phyloP scores from a whole-genome alignment of 2,797 vertebrate species.

The Macroramphosus scolopax region DNA sequence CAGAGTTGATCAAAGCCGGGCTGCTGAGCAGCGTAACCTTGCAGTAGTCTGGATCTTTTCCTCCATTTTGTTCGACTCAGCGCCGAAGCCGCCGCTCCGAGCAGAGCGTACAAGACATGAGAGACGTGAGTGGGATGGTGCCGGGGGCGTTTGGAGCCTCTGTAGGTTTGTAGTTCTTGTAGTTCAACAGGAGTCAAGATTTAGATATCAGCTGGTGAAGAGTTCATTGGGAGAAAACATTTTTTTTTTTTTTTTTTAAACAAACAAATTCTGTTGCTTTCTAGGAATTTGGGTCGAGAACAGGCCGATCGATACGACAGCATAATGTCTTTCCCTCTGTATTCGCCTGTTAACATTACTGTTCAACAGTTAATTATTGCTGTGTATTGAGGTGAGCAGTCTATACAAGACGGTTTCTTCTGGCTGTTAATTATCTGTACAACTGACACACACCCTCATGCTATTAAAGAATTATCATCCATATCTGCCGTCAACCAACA shows the following conservation, averaged over 20 bases:
- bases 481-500: too few relatives aligned
- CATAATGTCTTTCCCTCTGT: too few relatives aligned
- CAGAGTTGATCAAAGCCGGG: conserved; percentile 60
- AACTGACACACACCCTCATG: too few relatives aligned
- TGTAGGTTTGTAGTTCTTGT: too few relatives aligned
- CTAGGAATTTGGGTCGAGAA: too few relatives aligned
- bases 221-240: conserved; percentile 9
- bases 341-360: too few relatives aligned
- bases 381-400: background rate
- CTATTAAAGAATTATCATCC: too few relatives aligned
- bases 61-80: conserved; percentile 50
- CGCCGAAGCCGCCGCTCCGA: conserved; percentile 32
- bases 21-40: conserved; percentile 51
- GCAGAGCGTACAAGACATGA: conserved; percentile 40
- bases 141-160: conserved; percentile 12
- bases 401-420: background rate
- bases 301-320: too few relatives aligned
- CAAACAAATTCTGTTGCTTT: too few relatives aligned
- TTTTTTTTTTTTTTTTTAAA: too few relatives aligned
- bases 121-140: conserved; percentile 22
- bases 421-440: background rate
- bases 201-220: conserved; percentile 39
- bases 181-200: conserved; percentile 32
- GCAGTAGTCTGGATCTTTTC: conserved; percentile 34
- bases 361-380: too few relatives aligned